Evolutionary conservation across 64 coral and sea anemone species (phyloP).

Genomic region (Actinia tenebrosa): DNA sequence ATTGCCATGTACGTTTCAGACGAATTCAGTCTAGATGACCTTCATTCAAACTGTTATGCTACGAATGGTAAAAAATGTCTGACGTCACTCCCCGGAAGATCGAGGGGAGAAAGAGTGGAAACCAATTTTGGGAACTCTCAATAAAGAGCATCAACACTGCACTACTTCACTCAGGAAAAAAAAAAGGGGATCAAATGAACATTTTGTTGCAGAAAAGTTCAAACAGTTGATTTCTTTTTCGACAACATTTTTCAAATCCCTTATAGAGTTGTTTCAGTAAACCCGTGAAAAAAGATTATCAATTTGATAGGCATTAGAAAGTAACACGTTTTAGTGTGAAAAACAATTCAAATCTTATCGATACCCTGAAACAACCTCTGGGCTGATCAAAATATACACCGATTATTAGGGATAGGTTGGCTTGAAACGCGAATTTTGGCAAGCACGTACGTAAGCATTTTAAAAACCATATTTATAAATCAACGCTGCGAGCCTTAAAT

Average conservation of each 20-base stretch:
- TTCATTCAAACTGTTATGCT: not conserved
- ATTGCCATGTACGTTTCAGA: not conserved
- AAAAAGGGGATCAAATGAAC: not conserved
- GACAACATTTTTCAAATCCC: not conserved
- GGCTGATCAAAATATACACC: too few species aligned
- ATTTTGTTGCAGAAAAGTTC: not conserved
- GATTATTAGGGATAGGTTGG: too few species aligned
- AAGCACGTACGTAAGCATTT: too few species aligned
- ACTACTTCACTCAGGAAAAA: not conserved
- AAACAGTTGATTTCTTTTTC: slow-evolving; percentile 2
- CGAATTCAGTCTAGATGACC: not conserved
- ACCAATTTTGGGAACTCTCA: not conserved
- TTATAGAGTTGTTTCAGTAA: not conserved
- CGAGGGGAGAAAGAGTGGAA: not conserved
- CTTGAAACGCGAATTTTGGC: too few species aligned
- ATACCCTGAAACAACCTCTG: too few species aligned
- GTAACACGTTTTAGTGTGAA: too few species aligned
- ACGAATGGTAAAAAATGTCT: not conserved
- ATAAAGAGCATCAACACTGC: not conserved
- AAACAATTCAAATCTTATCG: too few species aligned
- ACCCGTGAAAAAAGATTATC: not conserved
- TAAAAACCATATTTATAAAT: too few species aligned
- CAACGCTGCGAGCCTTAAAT: too few species aligned
- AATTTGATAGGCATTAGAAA: not conserved
- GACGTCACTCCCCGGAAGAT: not conserved